A percentile compares a stretch with the other conserved stretches of the same genome.
These are phyloP conservation scores for Pseudopipra pipra DNA, from an alignment of 2,113 vertebrate species.

Conservation along the genomic window DNA sequence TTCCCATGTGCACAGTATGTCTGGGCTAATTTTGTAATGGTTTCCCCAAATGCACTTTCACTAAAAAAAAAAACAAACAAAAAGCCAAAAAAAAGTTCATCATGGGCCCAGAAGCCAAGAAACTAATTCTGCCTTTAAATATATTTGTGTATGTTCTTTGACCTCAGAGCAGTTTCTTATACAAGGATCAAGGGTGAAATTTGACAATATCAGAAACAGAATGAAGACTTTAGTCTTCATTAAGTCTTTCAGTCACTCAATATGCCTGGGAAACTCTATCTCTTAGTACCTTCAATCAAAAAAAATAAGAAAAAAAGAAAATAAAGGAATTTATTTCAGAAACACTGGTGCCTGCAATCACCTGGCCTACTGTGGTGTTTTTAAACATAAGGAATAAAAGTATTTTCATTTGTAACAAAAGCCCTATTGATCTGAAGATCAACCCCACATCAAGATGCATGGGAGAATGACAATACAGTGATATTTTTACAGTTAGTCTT, in stretches of 20 bases:
- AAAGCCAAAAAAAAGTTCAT: neutral
- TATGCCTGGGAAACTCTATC: neutral
- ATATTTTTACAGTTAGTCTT: neutral
- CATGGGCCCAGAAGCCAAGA: fast-evolving
- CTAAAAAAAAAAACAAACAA: neutral
- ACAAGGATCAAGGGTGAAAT: neutral
- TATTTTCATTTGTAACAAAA: neutral
- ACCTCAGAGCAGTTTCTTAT: neutral
- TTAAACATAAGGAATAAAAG: neutral
- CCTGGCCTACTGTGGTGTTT: neutral
- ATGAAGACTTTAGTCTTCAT: neutral
- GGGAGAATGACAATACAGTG: neutral
- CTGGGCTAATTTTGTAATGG: neutral
- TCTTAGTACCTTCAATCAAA: neutral
- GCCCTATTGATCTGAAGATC: neutral
- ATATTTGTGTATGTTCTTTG: neutral
- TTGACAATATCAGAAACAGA: neutral
- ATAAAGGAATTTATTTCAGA: neutral
- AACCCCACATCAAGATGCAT: neutral
- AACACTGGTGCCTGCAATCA: neutral
- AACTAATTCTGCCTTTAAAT: neutral
- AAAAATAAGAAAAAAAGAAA: neutral
- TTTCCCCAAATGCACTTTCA: neutral
- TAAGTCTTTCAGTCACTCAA: neutral
- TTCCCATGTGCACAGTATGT: neutral